These are phyloP conservation scores for Haliclona indistincta DNA, from an alignment of 37 sponge, comb jelly and placozoan species.

Conservation along the genomic window DNA sequence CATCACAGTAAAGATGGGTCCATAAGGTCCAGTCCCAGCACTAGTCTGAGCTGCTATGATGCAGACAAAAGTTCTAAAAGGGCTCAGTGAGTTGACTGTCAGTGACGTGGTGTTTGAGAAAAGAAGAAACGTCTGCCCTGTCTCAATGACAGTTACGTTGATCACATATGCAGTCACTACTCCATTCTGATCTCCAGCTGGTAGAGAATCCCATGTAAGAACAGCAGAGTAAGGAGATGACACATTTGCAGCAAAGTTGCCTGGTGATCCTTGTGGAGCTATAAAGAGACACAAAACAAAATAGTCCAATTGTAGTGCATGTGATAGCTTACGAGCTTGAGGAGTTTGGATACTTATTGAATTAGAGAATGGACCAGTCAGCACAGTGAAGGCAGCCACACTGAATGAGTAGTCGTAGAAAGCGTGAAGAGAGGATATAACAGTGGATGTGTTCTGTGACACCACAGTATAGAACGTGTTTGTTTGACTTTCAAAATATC, in stretches of 20 bases:
- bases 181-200: constrained; percentile 32
- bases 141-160: constrained; percentile 21
- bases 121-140: not conserved
- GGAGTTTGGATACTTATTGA: not conserved
- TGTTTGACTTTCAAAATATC: constrained; percentile 4
- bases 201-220: constrained; percentile 42
- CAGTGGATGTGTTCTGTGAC: not conserved
- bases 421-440: constrained; percentile 7
- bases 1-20: not conserved
- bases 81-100: not conserved
- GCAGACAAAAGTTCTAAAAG: constrained; percentile 1
- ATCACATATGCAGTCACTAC: constrained; percentile 34
- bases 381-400: constrained; percentile 17
- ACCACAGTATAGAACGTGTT: not conserved
- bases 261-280: constrained; percentile 36
- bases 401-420: constrained; percentile 3
- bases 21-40: constrained; percentile 4
- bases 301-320: too few species aligned
- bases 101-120: not conserved
- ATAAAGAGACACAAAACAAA: too few species aligned
- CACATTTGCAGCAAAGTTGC: constrained; percentile 1
- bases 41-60: constrained; percentile 9
- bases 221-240: not conserved
- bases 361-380: constrained; percentile 3
- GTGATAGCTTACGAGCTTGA: not conserved